Percentiles rank a stretch among this genome's conserved stretches.
Conservation (phyloP, 2,113 vertebrate species). For the Saguinus midas region DNA sequence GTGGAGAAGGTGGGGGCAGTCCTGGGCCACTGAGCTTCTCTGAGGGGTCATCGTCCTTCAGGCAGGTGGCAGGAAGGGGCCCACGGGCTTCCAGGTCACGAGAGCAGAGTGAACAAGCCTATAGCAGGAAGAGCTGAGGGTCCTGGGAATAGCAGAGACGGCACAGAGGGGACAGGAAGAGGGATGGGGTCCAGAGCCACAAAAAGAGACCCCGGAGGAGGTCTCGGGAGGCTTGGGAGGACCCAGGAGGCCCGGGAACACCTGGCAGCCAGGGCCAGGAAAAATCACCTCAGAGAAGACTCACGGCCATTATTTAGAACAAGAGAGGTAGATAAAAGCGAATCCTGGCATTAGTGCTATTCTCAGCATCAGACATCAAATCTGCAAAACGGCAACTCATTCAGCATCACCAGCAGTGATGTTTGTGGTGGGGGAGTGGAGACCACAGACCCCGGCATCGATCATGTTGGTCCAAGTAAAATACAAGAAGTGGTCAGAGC, state of each 20-base stretch:
- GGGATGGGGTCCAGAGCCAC: fast-evolving
- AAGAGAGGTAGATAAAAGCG: too few relatives aligned
- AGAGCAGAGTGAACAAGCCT: not conserved
- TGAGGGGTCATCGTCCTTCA: not conserved
- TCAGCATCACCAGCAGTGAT: fast-evolving
- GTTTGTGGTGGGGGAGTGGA: fast-evolving
- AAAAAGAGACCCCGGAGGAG: too few relatives aligned
- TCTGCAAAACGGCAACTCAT: fast-evolving
- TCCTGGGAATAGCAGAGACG: too few relatives aligned
- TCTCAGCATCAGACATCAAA: not conserved
- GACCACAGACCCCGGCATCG: fast-evolving
- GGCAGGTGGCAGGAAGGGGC: not conserved
- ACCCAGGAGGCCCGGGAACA: too few relatives aligned
- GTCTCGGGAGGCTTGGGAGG: too few relatives aligned
- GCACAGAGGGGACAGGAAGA: not conserved
- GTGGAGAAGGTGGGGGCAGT: not conserved
- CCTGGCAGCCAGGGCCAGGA: too few relatives aligned
- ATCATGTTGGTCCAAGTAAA: not conserved
- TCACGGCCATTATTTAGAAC: too few relatives aligned
- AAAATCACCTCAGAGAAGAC: too few relatives aligned
- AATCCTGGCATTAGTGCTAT: fast-evolving
- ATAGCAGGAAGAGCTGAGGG: not conserved
- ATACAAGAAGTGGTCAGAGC: fast-evolving
- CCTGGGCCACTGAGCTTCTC: not conserved
- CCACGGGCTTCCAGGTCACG: not conserved